A percentile compares a stretch with the other conserved stretches of the same genome.
phyloP scores from a whole-genome alignment of 2,797 vertebrate species.

The Tenualosa ilisha region DNA sequence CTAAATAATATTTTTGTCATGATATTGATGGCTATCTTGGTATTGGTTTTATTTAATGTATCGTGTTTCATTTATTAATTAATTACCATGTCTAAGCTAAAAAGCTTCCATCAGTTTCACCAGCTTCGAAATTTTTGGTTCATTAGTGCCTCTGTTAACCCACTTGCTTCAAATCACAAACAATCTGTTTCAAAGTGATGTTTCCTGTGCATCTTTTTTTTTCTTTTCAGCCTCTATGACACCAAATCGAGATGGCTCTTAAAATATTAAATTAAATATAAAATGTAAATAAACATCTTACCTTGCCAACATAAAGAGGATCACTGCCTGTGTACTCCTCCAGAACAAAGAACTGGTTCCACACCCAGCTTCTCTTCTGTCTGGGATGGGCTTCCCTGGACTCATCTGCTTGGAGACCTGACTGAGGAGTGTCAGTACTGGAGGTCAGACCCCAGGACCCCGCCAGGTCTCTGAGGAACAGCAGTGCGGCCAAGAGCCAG shows the following conservation, averaged over 20 bases:
- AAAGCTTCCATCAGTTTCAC: not conserved
- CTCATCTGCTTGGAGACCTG: conserved; percentile 59
- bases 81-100: not conserved
- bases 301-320: conserved; percentile 97
- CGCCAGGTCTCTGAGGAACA: conserved; percentile 77
- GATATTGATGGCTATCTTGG: not conserved
- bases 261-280: not conserved
- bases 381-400: conserved; percentile 75
- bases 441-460: conserved; percentile 77
- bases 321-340: conserved; percentile 97
- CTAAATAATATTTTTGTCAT: not conserved
- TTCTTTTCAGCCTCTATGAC: not conserved
- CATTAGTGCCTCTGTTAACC: not conserved
- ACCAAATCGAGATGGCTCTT: not conserved
- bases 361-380: conserved; percentile 97
- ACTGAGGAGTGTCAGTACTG: conserved; percentile 62
- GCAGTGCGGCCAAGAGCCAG: conserved; percentile 81
- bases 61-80: too few relatives aligned
- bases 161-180: not conserved
- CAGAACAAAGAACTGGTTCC: conserved; percentile 99
- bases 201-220: not conserved
- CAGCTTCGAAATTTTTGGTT: not conserved
- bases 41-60: not conserved
- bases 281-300: conserved; percentile 64
- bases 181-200: not conserved